These are phyloP conservation scores for Champsocephalus gunnari DNA, from an alignment of 2,797 vertebrate species.

Conservation along the genomic window DNA sequence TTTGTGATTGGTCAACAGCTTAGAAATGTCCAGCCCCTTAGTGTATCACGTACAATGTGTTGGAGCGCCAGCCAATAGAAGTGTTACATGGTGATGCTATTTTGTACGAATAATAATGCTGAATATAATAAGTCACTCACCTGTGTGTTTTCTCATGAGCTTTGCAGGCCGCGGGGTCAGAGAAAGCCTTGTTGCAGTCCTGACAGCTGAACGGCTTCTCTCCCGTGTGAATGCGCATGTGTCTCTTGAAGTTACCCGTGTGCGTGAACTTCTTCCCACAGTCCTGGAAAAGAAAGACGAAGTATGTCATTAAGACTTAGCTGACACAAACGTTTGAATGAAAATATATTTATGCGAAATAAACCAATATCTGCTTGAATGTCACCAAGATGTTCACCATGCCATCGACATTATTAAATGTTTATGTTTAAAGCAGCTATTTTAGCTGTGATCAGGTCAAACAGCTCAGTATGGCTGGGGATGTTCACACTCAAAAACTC, in stretches of 20 bases:
- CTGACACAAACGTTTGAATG: background rate
- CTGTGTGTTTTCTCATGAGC: conserved; percentile 98
- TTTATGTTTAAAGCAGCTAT: background rate
- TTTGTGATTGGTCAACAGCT: too few species aligned
- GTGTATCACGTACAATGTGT: too few species aligned
- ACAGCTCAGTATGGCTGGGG: too few species aligned
- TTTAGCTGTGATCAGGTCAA: too few species aligned
- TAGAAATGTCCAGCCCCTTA: too few species aligned
- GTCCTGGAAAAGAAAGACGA: conserved; percentile 81
- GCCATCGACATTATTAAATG: too few species aligned
- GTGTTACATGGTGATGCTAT: too few species aligned
- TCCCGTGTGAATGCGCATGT: conserved; percentile 98
- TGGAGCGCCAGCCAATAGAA: too few species aligned
- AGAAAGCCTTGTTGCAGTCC: conserved; percentile 97
- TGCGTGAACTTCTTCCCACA: conserved; percentile 99
- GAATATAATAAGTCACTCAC: conserved; percentile 66
- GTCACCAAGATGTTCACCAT: too few species aligned
- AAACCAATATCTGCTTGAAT: background rate
- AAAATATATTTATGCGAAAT: background rate
- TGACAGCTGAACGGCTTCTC: conserved; percentile 97
- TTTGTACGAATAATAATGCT: too few species aligned
- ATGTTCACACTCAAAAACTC: background rate
- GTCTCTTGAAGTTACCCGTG: conserved; percentile 97
- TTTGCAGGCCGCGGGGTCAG: conserved; percentile 96
- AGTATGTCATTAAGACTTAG: background rate